phyloP scores from a whole-genome alignment of 2,888 invertebrate genomes.

The Steinernema carpocapsae region DNA sequence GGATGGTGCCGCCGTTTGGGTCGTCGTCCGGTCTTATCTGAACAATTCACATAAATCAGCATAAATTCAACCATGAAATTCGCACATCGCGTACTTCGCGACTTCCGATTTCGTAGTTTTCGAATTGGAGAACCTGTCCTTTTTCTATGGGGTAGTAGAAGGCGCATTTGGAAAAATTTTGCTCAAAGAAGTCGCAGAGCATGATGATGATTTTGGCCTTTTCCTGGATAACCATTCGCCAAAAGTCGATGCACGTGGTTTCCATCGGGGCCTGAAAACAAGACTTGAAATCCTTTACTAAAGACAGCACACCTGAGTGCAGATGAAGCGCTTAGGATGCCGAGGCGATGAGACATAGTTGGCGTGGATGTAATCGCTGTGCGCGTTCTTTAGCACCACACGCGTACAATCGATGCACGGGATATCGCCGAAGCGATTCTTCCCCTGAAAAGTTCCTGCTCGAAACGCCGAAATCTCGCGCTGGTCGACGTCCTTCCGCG shows the following conservation, averaged over 20 bases:
- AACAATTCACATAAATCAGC: neutral
- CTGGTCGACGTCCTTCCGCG: slow-evolving; percentile 27
- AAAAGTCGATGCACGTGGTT: slow-evolving; percentile 39
- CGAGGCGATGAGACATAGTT: slow-evolving; percentile 34
- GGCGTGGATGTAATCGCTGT: slow-evolving; percentile 39
- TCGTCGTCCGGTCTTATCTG: neutral
- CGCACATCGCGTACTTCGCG: slow-evolving; percentile 19
- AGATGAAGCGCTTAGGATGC: slow-evolving; percentile 33
- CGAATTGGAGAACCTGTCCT: slow-evolving; percentile 31
- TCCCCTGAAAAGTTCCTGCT: slow-evolving; percentile 9
- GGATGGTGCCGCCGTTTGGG: neutral
- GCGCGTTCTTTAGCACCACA: slow-evolving; percentile 31
- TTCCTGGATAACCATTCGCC: slow-evolving; percentile 45
- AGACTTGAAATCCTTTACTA: neutral
- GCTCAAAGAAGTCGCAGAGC: slow-evolving; percentile 40
- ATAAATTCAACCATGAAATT: neutral
- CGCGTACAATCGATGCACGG: slow-evolving; percentile 38
- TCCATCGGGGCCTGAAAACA: slow-evolving; percentile 37
- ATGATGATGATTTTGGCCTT: slow-evolving; percentile 34
- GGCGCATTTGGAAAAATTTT: slow-evolving; percentile 33
- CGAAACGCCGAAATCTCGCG: slow-evolving; percentile 33
- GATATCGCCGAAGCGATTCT: slow-evolving; percentile 37
- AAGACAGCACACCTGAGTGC: slow-evolving; percentile 30
- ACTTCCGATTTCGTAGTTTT: slow-evolving; percentile 35
- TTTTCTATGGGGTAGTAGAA: slow-evolving; percentile 38